A percentile compares a stretch with the other conserved stretches of the same genome.
These are phyloP conservation scores for Chaenogobius annularis DNA, from an alignment of 2,113 vertebrate species.

Conservation along the genomic window DNA sequence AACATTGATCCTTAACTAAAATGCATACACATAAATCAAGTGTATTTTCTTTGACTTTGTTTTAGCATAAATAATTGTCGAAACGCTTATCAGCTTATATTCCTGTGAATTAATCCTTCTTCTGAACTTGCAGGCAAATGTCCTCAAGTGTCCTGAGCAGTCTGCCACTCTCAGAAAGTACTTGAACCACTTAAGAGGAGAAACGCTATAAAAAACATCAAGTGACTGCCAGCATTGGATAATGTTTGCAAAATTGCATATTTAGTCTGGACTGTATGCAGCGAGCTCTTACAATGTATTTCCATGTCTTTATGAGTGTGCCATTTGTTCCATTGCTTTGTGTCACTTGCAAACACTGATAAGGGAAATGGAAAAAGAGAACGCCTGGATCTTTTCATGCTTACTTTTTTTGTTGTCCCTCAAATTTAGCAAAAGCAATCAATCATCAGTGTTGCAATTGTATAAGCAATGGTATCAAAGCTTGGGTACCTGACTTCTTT, in stretches of 20 bases:
- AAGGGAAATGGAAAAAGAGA: conserved; percentile 28
- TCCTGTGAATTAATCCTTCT: background rate
- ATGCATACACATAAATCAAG: background rate
- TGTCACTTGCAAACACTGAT: conserved; percentile 22
- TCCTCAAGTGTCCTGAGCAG: background rate
- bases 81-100: background rate
- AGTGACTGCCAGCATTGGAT: conserved; percentile 9
- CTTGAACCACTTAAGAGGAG: conserved; percentile 11
- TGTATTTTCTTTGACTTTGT: background rate
- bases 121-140: conserved; percentile 1
- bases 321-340: conserved; percentile 34
- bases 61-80: background rate
- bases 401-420: conserved; percentile 13
- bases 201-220: conserved; percentile 18
- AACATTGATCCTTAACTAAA: background rate
- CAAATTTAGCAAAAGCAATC: conserved; percentile 6
- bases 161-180: conserved; percentile 10
- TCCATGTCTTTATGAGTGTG: conserved; percentile 27
- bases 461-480: background rate
- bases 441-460: background rate
- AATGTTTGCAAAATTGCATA: background rate
- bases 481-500: background rate
- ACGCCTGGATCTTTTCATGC: background rate
- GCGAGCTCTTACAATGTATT: background rate
- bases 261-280: background rate